Evolutionary conservation across 1,140 invertebrate genomes (phyloP), one percentile per base, ranked within the genome.

Genomic region (Sinonovacula constricta): DNA sequence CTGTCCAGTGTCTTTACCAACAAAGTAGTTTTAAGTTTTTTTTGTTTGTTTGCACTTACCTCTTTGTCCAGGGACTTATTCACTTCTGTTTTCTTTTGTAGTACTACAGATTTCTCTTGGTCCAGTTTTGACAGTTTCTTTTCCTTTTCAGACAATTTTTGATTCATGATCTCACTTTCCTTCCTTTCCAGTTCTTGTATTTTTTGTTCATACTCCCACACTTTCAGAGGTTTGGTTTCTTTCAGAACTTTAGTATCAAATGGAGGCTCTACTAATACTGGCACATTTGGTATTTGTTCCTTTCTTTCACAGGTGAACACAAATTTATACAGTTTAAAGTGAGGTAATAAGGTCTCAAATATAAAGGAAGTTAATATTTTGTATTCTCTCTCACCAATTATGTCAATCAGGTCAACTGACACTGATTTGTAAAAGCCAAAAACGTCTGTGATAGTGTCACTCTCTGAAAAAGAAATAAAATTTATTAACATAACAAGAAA

Each of bases 281-380:
- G 33, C 18, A 83, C 75, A 51, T 84, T 65, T 34, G 85, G 83
- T 10, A 65, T 74, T 24, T 78, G 65, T 62, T 75, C 70, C 33
- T 84, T 71, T 72, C 86, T 65, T 18, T 82, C 71, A 31, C 79
- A 57, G 33, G 81, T 82, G 51, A 88, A 85, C 15, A 86, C 86
- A 76, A 75, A 84, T 60, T 88, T 82, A 71, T 85, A 88, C 3
- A 89, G 78, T 79, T 87, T 87, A 60, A 85, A 88, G 65, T 89
- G 88, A 24, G 79, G 71, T 33, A 89, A 70, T 26, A 88, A 83
- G 34, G 87, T 87, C 22, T 79, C 74, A 79, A 87, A 88, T 30
- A 89, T 53, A 77, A 83, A 86, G 28, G 88, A 85, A 36, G 82
- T 83, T 59, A 81, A 88, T n/a, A 87, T 76, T 66, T 86, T 83